Conservation (phyloP, 35 echinoderm and acorn worm genomes). For the Holothuria glaberrima region DNA sequence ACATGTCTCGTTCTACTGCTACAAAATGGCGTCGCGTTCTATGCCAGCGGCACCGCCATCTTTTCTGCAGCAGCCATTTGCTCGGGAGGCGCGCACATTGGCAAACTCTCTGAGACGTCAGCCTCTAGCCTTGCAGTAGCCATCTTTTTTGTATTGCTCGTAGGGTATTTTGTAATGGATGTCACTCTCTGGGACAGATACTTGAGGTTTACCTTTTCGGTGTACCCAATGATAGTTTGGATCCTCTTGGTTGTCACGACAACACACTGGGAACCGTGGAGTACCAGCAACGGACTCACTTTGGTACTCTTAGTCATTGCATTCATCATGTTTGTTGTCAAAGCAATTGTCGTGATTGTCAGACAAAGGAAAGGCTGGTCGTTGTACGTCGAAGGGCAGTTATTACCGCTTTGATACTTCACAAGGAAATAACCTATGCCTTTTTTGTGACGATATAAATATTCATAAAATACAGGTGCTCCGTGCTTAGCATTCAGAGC, state of each 20-base stretch:
- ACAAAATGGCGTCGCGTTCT: conserved; percentile 55
- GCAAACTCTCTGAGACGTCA: background rate
- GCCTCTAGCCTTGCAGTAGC: background rate
- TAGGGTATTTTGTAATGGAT: conserved; percentile 43
- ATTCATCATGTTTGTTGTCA: conserved; percentile 33
- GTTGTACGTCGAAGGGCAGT: conserved; percentile 30
- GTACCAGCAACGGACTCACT: conserved; percentile 22
- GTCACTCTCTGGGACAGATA: conserved; percentile 44
- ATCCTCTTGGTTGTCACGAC: background rate
- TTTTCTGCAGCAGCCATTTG: conserved; percentile 44
- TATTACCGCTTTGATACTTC: background rate
- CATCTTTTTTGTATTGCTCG: conserved; percentile 42
- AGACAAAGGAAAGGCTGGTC: conserved; percentile 39
- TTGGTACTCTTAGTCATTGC: conserved; percentile 24
- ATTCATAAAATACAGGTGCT: background rate
- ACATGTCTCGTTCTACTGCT: conserved; percentile 10
- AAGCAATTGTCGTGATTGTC: conserved; percentile 1
- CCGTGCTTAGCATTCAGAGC: too few species aligned
- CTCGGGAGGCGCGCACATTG: conserved; percentile 37
- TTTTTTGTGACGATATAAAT: background rate
- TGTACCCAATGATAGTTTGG: conserved; percentile 34
- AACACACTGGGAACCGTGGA: conserved; percentile 25
- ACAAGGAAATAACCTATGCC: background rate
- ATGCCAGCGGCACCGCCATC: conserved; percentile 22
- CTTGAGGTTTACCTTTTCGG: conserved; percentile 31